Evolutionary conservation across 1,140 invertebrate species (phyloP), one percentile per base, ranked within the genome.

Genomic region (Centruroides vittatus): DNA sequence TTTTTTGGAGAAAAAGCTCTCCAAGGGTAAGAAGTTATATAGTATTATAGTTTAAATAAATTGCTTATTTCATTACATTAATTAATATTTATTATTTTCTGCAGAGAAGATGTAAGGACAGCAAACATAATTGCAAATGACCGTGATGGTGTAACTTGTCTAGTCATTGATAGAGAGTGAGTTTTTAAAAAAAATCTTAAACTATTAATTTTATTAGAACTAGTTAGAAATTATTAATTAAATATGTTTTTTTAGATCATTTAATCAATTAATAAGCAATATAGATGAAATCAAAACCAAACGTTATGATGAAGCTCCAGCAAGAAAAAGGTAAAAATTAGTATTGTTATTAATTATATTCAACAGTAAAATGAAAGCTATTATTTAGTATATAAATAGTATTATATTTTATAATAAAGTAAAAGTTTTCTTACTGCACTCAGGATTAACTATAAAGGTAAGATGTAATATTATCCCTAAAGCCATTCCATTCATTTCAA

Each of bases 121-220:
- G 96, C 96, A 3, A 99, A 97, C 73, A 97, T 99, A 58, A 86
- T 99, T 68, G 93, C 91, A n/a, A 89, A 93, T 73, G 88, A 93
- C 68, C 83, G 88, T 8, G 88, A 91, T 61, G 95, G 94, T 51
- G 94, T 98, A 10, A 88, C 86, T 50, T 98, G 96, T 78, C 78
- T 99, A 55, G 94, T 98, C 5, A 95, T 99, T 65, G 96, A 99
- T 76, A 79, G 94, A 68, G 93, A 97, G 74, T 71, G 65, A 61
- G 70, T 61, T 41, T 41, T 41, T 5, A 41, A 41, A 1, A 41
- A n/a, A 23, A 23, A 23, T 23, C 23, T 23, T 23, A 23, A 23
- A 23, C 23, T 23, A 23, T 23, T 23, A 23, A 23, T 23, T 23
- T 23, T 23, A 1, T 23, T 23, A 23, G 1, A 23, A 23, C 23